phyloP scores from a whole-genome alignment of 2,113 vertebrate species.

The Triplophysa tibetana region DNA sequence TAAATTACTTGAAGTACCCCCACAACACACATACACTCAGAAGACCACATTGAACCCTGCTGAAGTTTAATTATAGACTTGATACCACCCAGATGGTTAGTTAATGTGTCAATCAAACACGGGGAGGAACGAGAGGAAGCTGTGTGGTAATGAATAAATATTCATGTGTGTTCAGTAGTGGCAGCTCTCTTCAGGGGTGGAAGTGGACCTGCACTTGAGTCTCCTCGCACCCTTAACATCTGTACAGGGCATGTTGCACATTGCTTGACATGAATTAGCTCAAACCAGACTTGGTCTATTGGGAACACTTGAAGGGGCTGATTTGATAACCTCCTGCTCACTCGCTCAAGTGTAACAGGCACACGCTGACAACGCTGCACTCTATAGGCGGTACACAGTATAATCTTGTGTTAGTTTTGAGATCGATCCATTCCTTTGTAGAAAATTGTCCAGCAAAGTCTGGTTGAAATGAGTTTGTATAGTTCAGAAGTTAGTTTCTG shows the following conservation, averaged over 20 bases:
- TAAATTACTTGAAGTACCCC: conserved; percentile 2
- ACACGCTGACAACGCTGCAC: background rate
- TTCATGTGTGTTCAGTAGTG: conserved; percentile 51
- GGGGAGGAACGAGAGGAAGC: conserved; percentile 25
- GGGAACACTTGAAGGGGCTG: conserved; percentile 10
- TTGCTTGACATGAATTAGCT: conserved; percentile 37
- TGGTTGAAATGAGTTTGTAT: background rate
- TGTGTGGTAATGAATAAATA: conserved; percentile 58
- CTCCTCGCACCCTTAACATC: conserved; percentile 38
- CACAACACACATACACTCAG: conserved; percentile 7
- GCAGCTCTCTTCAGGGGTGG: conserved; percentile 16
- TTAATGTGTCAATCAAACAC: conserved; percentile 53
- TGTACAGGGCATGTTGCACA: background rate
- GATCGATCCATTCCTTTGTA: background rate
- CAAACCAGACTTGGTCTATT: conserved; percentile 9
- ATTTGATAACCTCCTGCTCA: conserved; percentile 30
- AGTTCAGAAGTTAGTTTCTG: too few species aligned
- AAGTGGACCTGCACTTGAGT: conserved; percentile 29
- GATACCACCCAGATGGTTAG: conserved; percentile 49
- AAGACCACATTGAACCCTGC: background rate
- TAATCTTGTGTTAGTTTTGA: background rate
- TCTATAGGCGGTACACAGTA: background rate
- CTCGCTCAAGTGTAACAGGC: conserved; percentile 9
- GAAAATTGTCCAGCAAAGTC: background rate
- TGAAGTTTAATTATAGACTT: conserved; percentile 48